These are phyloP conservation scores for Sebastiscus tertius DNA, from an alignment of 2,797 vertebrate species.

Conservation along the genomic window DNA sequence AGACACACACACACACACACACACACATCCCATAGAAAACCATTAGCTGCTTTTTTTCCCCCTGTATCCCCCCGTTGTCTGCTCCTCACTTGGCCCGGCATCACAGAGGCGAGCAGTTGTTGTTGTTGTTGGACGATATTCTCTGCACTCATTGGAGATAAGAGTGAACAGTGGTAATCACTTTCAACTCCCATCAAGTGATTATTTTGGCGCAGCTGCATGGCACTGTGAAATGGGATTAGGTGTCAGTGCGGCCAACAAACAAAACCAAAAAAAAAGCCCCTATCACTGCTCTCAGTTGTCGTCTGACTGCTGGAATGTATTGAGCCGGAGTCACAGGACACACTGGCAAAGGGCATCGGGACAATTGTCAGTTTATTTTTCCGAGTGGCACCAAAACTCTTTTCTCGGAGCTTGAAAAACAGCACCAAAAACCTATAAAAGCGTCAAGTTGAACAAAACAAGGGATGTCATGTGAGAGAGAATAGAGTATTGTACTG, in stretches of 20 bases:
- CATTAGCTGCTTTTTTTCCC: slow-evolving; percentile 20
- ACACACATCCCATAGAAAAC: slow-evolving; percentile 20
- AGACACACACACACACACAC: slow-evolving; percentile 30
- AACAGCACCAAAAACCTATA: slow-evolving; percentile 14
- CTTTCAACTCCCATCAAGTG: slow-evolving; percentile 81
- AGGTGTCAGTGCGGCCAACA: slow-evolving; percentile 68
- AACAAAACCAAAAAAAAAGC: slow-evolving; percentile 43
- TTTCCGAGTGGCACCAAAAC: slow-evolving; percentile 7
- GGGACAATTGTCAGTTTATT: slow-evolving; percentile 5
- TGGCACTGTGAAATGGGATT: slow-evolving; percentile 79
- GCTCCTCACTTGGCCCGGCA: slow-evolving; percentile 56
- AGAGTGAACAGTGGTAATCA: slow-evolving; percentile 80
- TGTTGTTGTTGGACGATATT: slow-evolving; percentile 71
- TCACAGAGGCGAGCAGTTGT: slow-evolving; percentile 64
- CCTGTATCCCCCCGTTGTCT: slow-evolving; percentile 1
- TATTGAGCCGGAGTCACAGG: slow-evolving; percentile 50
- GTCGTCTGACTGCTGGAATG: slow-evolving; percentile 67
- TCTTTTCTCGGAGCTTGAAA: slow-evolving; percentile 21
- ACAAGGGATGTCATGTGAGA: slow-evolving; percentile 24
- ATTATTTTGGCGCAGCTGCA: slow-evolving; percentile 73
- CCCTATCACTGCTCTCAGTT: slow-evolving; percentile 54
- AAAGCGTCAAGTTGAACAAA: slow-evolving; percentile 38
- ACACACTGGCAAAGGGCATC: slow-evolving; percentile 43
- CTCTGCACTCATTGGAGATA: slow-evolving; percentile 77
- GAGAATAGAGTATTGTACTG: slow-evolving; percentile 25